These are phyloP conservation scores for Sebastes hubbsi DNA, from an alignment of 2,797 vertebrate genomes.

Conservation along the genomic window DNA sequence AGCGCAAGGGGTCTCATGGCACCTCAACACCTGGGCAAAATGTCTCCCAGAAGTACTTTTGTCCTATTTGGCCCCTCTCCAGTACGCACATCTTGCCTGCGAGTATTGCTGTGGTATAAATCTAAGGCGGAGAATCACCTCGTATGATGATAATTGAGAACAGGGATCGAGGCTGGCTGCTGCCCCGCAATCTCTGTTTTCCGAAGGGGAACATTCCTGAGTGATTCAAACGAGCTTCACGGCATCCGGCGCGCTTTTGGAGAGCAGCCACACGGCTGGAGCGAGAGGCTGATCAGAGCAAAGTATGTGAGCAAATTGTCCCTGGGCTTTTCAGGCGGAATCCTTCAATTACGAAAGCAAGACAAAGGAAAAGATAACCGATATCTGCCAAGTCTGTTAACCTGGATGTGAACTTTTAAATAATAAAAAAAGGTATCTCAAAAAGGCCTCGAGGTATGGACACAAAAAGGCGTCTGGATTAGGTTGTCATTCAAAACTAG, in stretches of 20 bases:
- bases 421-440: not conserved
- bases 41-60: conserved; percentile 40
- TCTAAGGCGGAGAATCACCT: conserved; percentile 60
- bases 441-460: not conserved
- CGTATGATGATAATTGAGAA: conserved; percentile 75
- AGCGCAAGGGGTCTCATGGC: conserved; percentile 47
- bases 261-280: conserved; percentile 61
- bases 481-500: conserved; percentile 36
- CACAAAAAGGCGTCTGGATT: conserved; percentile 31
- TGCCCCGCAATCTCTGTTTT: conserved; percentile 62
- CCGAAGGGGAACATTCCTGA: conserved; percentile 69
- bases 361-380: conserved; percentile 17
- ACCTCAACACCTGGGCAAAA: conserved; percentile 66
- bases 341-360: conserved; percentile 50
- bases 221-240: conserved; percentile 66
- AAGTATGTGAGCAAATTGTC: conserved; percentile 48
- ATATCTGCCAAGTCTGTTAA: conserved; percentile 37
- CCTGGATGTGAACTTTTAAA: conserved; percentile 47
- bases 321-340: conserved; percentile 33
- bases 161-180: conserved; percentile 66
- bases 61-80: conserved; percentile 51
- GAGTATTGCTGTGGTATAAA: conserved; percentile 56
- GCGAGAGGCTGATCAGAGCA: conserved; percentile 50
- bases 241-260: conserved; percentile 67
- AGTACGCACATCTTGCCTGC: conserved; percentile 42